phyloP scores from a whole-genome alignment of 2,797 vertebrate species.

The Leucoraja ocellata region DNA sequence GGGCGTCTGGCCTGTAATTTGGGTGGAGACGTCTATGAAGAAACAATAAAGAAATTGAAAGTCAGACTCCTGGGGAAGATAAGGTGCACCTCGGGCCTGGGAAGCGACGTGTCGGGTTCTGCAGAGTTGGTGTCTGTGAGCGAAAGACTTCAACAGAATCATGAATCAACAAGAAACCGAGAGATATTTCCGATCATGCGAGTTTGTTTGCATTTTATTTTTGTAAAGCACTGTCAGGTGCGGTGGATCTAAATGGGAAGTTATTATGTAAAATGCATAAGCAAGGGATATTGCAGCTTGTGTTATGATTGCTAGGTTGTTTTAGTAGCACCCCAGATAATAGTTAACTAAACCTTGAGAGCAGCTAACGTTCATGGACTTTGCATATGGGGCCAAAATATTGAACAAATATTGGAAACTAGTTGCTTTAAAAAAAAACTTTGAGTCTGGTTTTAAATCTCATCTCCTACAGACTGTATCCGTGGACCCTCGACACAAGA shows the following conservation, averaged over 20 bases:
- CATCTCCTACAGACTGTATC: background rate
- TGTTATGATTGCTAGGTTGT: background rate
- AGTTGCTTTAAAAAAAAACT: background rate
- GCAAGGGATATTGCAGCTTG: background rate
- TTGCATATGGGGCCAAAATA: background rate
- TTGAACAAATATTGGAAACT: constrained; percentile 24
- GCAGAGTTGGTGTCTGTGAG: no score
- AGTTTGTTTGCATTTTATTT: constrained; percentile 18
- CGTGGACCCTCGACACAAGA: background rate
- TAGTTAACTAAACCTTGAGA: background rate
- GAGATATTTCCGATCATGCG: constrained; percentile 13
- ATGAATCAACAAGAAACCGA: constrained; percentile 6
- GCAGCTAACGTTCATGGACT: background rate
- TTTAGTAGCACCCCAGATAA: background rate
- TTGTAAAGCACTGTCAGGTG: constrained; percentile 8
- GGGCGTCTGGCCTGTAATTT: constrained; percentile 85
- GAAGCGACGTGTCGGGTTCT: background rate
- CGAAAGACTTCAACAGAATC: background rate
- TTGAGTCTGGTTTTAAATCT: background rate
- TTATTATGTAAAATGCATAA: background rate
- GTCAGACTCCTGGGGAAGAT: background rate
- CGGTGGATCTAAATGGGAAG: background rate
- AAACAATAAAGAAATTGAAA: constrained; percentile 55
- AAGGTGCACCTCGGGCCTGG: background rate
- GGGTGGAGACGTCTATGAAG: constrained; percentile 74